Evolutionary conservation across 1,140 invertebrate species (phyloP), one percentile per base, ranked within the genome.

Genomic region (Bombus pyrosoma): DNA sequence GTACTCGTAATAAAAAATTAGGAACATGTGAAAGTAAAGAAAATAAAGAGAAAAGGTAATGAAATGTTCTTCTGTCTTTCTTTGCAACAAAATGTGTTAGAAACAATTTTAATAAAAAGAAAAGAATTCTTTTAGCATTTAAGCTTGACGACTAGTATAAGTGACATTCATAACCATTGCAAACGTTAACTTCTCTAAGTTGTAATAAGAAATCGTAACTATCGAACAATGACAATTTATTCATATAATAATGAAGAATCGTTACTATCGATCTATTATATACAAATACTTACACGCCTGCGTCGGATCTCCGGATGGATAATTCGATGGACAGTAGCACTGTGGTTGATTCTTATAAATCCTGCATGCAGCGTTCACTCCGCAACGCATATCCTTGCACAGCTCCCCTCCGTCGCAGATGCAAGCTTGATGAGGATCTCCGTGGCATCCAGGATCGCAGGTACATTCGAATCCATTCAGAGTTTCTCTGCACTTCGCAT

Each of bases 321-420:
- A 97, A 90, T 97, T 96, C 28, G 96, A 94, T 69, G 98, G 98
- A 93, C 98, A 99, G 92, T 97, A 98, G 92, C 98, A 99, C 91
- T 98, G 96, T 1, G 97, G 96, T 87, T 96, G 95, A 81, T 96
- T 96, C 69, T 96, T 95, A 43, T 96, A 94, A 47, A 98, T 96
- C 84, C 96, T 96, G 93, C 98, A 99, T 37, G 96, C 96, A 12
- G 98, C 98, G 91, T 98, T 98, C 22, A 96, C 95, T n/a, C 98
- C 98, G 93, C 98, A 99, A 34, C 96, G 95, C 87, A 97, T 96
- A 71, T 96, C 96, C 83, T 96, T 96, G 91, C 98, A 98, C 28
- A 96, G 95, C 95, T 96, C 96, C 86, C 95, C 92, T 59, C 93
- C 95, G 32, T 97, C 96, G 92, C 98, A 98, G 10, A 97, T 94